Evolutionary conservation across 2,888 invertebrate genomes (phyloP).

Genomic region (Elmis aenea): DNA sequence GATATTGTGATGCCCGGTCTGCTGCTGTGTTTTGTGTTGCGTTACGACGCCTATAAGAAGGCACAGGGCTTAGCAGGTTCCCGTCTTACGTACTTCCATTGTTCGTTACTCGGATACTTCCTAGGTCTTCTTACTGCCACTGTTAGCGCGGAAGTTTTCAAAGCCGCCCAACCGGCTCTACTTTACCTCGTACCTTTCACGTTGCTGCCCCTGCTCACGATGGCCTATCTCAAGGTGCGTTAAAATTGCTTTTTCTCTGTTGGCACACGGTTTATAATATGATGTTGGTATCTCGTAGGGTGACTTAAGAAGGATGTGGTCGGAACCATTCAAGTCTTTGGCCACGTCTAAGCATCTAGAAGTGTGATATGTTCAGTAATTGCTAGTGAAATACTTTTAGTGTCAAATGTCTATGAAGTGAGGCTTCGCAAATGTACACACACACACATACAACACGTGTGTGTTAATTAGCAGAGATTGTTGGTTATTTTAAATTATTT

Average conservation of each 20-base stretch:
- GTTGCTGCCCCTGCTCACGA: conserved; percentile 89
- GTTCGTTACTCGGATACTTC: conserved; percentile 94
- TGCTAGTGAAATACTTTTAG: too few relatives aligned
- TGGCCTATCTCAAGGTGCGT: conserved; percentile 94
- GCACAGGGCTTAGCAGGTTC: conserved; percentile 57
- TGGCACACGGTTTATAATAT: background rate
- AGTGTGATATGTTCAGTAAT: conserved; percentile 57
- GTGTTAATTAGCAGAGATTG: too few relatives aligned
- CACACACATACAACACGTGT: too few relatives aligned
- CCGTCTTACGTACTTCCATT: conserved; percentile 92
- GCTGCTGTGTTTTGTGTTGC: conserved; percentile 89
- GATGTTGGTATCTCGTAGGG: conserved; percentile 64
- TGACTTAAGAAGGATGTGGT: conserved; percentile 96
- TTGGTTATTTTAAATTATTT: too few relatives aligned
- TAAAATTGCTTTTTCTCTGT: conserved; percentile 3
- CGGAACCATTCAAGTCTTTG: conserved; percentile 87
- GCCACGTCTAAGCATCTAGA: conserved; percentile 76
- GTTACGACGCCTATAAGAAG: conserved; percentile 97
- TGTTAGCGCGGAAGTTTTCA: conserved; percentile 95
- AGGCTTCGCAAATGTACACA: too few relatives aligned
- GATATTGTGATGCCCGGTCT: conserved; percentile 95
- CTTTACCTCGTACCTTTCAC: conserved; percentile 97
- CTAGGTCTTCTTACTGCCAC: conserved; percentile 94
- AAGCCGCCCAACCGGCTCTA: conserved; percentile 96
- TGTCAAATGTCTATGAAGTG: too few relatives aligned